phyloP scores from a whole-genome alignment of 2,113 vertebrate species.

The Cygnus atratus region DNA sequence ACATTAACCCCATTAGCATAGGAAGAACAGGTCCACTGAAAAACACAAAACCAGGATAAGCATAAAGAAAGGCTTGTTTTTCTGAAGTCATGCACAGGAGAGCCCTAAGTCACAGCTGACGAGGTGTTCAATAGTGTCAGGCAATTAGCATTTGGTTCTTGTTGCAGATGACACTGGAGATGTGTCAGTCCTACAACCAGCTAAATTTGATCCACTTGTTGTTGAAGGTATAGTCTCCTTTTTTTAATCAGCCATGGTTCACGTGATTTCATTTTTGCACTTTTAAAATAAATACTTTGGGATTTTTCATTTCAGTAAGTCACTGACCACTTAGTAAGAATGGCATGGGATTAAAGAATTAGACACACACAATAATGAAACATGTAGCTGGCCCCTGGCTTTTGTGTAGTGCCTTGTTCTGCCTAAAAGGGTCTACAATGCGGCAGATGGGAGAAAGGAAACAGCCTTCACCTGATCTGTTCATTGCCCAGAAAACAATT shows the following conservation, averaged over 20 bases:
- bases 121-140: conserved; percentile 48
- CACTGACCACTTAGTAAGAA: conserved; percentile 6
- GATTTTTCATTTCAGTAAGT: conserved; percentile 19
- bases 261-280: conserved; percentile 12
- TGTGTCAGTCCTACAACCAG: neutral
- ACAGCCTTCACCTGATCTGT: conserved; percentile 52
- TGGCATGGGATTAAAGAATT: conserved; percentile 45
- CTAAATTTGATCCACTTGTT: conserved; percentile 44
- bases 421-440: neutral
- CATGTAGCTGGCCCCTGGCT: conserved; percentile 41
- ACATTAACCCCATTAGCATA: conserved; percentile 8
- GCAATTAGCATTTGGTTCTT: conserved; percentile 44
- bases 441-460: conserved; percentile 29
- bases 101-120: conserved; percentile 16
- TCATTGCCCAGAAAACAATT: conserved; percentile 33
- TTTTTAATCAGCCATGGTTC: conserved; percentile 27
- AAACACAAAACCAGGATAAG: conserved; percentile 13
- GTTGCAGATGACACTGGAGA: neutral
- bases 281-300: neutral
- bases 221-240: neutral
- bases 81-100: conserved; percentile 28
- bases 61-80: conserved; percentile 54
- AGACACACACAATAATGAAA: conserved; percentile 24
- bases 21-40: conserved; percentile 10
- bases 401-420: conserved; percentile 49